Evolutionary conservation across 1,140 invertebrate genomes (phyloP).

Genomic region (Aricia agestis): DNA sequence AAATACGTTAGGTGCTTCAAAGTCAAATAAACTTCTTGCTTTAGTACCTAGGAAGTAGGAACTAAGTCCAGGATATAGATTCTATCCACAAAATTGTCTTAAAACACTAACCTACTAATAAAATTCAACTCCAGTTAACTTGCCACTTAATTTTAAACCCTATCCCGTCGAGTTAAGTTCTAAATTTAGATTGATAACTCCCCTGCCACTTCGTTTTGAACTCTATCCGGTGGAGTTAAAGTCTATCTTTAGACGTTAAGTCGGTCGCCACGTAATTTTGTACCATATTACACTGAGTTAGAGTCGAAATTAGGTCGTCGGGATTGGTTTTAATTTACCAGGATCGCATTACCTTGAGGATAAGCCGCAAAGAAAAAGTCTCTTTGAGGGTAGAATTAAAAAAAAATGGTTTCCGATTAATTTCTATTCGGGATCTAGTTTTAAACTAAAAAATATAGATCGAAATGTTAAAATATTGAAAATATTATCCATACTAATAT

Average conservation of each 20-base stretch:
- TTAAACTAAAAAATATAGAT: not conserved
- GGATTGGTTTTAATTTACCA: constrained; percentile 1
- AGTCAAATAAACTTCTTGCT: too few relatives aligned
- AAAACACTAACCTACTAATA: not conserved
- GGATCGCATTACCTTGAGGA: not conserved
- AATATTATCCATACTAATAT: too few relatives aligned
- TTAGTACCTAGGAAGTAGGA: not conserved
- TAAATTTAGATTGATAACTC: not conserved
- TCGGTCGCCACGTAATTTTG: not conserved
- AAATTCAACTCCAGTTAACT: not conserved
- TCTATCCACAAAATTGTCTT: not conserved
- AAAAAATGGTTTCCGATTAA: not conserved
- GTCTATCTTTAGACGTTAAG: not conserved
- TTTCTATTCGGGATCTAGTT: not conserved
- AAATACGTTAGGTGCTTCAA: too few relatives aligned
- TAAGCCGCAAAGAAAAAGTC: not conserved
- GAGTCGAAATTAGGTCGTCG: not conserved
- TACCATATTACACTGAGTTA: not conserved
- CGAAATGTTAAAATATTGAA: not conserved
- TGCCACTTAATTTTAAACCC: constrained; percentile 1
- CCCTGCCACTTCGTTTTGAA: not conserved
- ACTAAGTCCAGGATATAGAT: not conserved
- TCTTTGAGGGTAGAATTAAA: not conserved
- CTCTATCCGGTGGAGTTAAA: not conserved
- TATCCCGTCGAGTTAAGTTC: not conserved